phyloP scores from a whole-genome alignment of 2,888 invertebrate species.

The Parnassius glacialis region DNA sequence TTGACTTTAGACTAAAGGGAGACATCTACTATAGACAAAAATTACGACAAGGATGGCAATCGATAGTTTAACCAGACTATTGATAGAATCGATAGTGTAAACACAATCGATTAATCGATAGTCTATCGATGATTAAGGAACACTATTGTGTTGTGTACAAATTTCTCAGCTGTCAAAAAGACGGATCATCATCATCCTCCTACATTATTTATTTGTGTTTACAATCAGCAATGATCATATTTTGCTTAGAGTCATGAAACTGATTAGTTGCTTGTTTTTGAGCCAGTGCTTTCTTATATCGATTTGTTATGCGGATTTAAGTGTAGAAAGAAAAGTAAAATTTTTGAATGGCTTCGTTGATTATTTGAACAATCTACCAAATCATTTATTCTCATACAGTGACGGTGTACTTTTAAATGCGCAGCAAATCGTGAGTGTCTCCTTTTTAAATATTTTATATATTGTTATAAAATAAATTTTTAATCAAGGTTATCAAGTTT shows the following conservation, averaged over 20 bases:
- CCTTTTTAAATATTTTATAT: background rate
- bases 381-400: constrained; percentile 65
- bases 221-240: constrained; percentile 46
- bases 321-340: constrained; percentile 47
- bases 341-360: constrained; percentile 63
- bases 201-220: background rate
- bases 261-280: constrained; percentile 39
- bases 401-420: constrained; percentile 66
- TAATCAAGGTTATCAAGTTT: constrained; percentile 34
- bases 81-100: too few relatives aligned
- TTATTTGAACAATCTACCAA: constrained; percentile 71
- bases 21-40: too few relatives aligned
- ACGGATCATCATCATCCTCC: too few relatives aligned
- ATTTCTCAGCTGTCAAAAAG: too few relatives aligned
- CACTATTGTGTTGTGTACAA: too few relatives aligned
- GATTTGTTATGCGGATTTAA: constrained; percentile 50
- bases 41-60: too few relatives aligned
- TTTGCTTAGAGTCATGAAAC: constrained; percentile 50
- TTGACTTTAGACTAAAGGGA: too few relatives aligned
- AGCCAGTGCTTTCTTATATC: constrained; percentile 41
- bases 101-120: too few relatives aligned
- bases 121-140: too few relatives aligned
- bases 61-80: too few relatives aligned
- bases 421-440: constrained; percentile 66
- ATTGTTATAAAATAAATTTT: constrained; percentile 17